Evolutionary conservation across 2,113 vertebrate genomes (phyloP).

Genomic region (Anguilla rostrata): DNA sequence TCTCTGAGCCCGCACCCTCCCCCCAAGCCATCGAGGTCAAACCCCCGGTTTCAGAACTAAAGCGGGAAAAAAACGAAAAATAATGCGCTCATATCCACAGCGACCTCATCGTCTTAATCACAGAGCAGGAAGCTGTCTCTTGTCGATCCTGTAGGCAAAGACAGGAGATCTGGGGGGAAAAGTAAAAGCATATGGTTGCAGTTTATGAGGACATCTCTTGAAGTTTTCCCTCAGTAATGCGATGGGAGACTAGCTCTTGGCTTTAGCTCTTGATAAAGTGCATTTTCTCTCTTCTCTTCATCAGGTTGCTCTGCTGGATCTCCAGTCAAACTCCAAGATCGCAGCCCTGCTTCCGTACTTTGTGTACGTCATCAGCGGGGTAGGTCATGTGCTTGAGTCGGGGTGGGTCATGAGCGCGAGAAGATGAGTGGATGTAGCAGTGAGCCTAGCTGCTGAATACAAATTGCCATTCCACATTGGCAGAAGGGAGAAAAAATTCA

Average conservation of each 20-base stretch:
- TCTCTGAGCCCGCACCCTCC: background rate
- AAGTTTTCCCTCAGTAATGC: background rate
- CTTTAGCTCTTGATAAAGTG: background rate
- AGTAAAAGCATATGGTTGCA: background rate
- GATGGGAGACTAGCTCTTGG: background rate
- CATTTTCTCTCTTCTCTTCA: background rate
- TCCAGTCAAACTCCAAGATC: conserved; percentile 91
- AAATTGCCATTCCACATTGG: too few species aligned
- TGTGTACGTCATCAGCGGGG: conserved; percentile 91
- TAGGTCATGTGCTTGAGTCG: conserved; percentile 54
- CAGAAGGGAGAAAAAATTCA: too few species aligned
- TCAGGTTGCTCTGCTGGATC: conserved; percentile 85
- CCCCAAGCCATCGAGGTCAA: background rate
- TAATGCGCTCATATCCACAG: background rate
- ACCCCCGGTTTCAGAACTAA: background rate
- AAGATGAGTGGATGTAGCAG: background rate
- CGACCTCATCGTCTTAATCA: background rate
- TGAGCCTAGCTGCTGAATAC: background rate
- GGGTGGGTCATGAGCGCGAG: conserved; percentile 63
- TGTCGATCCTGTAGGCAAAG: background rate
- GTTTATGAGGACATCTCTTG: background rate
- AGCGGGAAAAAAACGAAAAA: background rate
- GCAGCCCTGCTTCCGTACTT: conserved; percentile 89
- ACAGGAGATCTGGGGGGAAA: background rate
- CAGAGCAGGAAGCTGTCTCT: background rate